Evolutionary conservation across 2,797 vertebrate species (phyloP).

Genomic region (Chlorospingus flavigularis): DNA sequence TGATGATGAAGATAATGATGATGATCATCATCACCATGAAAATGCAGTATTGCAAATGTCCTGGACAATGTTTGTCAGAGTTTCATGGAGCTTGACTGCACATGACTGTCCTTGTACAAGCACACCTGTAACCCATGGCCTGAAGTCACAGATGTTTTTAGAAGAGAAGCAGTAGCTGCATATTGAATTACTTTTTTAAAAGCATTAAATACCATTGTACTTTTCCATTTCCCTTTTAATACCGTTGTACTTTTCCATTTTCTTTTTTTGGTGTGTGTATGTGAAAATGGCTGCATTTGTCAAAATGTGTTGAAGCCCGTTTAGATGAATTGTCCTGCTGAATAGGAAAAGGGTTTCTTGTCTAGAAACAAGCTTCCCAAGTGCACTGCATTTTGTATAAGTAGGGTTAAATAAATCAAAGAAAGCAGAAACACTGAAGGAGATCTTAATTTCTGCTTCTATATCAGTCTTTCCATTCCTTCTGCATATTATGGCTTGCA

Average conservation of each 20-base stretch:
- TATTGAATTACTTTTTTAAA: neutral
- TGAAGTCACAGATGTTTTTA: neutral
- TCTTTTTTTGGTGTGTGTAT: neutral
- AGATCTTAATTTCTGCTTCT: slow-evolving; percentile 34
- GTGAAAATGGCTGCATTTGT: neutral
- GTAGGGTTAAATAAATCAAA: neutral
- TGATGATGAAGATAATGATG: neutral
- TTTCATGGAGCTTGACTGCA: neutral
- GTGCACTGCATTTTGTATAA: neutral
- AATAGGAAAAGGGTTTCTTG: neutral
- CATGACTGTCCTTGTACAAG: neutral
- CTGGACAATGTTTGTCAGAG: neutral
- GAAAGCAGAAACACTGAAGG: neutral
- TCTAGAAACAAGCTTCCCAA: neutral
- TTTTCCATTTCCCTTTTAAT: neutral
- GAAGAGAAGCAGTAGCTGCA: neutral
- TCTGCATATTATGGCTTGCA: neutral
- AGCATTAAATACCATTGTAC: neutral
- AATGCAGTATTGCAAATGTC: neutral
- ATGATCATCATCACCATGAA: neutral
- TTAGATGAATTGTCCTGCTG: neutral
- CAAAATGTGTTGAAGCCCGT: neutral
- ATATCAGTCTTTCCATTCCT: slow-evolving; percentile 5
- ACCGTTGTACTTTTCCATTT: neutral
- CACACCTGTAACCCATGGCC: neutral